phyloP scores from a whole-genome alignment of 2,797 vertebrate species.

The Malurus splendens region DNA sequence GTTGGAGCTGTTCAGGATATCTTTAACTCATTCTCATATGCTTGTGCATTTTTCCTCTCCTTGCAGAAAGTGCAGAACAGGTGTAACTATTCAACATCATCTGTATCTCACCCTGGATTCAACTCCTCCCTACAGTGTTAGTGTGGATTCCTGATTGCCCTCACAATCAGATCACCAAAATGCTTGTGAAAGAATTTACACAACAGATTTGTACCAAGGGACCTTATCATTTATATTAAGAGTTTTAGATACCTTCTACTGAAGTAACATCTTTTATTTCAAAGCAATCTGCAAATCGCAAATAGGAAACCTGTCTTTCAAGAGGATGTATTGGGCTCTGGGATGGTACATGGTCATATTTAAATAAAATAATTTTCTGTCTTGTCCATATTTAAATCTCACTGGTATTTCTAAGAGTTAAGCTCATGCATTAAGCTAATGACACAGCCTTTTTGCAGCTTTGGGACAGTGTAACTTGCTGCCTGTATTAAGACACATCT shows the following conservation, averaged over 20 bases:
- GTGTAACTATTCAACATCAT: background rate
- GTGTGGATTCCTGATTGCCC: background rate
- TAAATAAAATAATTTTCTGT: background rate
- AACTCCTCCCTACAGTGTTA: background rate
- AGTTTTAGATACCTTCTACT: background rate
- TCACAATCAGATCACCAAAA: background rate
- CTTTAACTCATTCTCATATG: slow-evolving; percentile 1
- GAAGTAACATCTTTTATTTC: background rate
- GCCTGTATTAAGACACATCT: background rate
- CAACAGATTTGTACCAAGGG: background rate
- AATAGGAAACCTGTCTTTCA: background rate
- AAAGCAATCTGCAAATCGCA: background rate
- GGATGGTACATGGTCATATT: background rate
- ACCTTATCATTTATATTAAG: background rate
- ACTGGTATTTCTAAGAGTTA: background rate
- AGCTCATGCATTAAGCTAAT: background rate
- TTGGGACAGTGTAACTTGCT: background rate
- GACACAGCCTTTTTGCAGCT: accelerated
- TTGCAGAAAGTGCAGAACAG: background rate
- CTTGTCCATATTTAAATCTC: background rate
- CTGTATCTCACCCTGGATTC: background rate
- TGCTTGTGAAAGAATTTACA: background rate
- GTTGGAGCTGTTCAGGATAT: slow-evolving; percentile 23
- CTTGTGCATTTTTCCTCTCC: slow-evolving; percentile 8
- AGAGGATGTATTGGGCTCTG: background rate